These are phyloP conservation scores for Polylopha cassiicola DNA, from an alignment of 2,888 invertebrate species.

Conservation along the genomic window DNA sequence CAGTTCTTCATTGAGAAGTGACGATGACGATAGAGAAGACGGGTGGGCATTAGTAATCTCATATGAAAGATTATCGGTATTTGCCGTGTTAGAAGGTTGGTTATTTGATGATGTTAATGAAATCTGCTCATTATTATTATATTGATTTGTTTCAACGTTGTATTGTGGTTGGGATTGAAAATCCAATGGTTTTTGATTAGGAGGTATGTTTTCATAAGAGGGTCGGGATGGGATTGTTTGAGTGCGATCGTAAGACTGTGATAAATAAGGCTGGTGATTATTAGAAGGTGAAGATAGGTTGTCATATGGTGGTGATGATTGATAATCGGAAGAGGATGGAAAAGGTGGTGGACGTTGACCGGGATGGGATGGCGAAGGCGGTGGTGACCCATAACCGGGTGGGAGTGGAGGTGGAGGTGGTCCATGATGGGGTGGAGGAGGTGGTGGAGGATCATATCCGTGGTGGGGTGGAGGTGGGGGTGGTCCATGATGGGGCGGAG, in stretches of 20 bases:
- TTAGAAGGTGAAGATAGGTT: slow-evolving; percentile 4
- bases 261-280: not conserved
- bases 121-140: not conserved
- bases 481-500: slow-evolving; percentile 5
- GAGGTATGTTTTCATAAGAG: not conserved
- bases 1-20: slow-evolving; percentile 9
- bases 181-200: not conserved
- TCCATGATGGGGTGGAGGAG: slow-evolving; percentile 1
- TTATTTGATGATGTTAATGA: too few relatives aligned
- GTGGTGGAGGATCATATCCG: slow-evolving; percentile 10
- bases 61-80: too few relatives aligned
- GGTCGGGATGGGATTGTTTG: slow-evolving; percentile 2
- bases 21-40: too few relatives aligned
- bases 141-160: not conserved
- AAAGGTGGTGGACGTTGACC: slow-evolving; percentile 23
- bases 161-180: not conserved
- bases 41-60: too few relatives aligned
- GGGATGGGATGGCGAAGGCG: slow-evolving; percentile 16
- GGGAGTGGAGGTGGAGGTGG: not conserved
- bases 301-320: slow-evolving; percentile 16
- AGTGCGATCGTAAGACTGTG: not conserved
- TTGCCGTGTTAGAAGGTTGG: too few relatives aligned
- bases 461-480: slow-evolving; percentile 18
- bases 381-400: slow-evolving; percentile 1
- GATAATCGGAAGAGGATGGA: slow-evolving; percentile 3